Percentiles rank a stretch among this genome's conserved stretches.
Conservation (phyloP, 2,888 invertebrate species). For the Automeris io region DNA sequence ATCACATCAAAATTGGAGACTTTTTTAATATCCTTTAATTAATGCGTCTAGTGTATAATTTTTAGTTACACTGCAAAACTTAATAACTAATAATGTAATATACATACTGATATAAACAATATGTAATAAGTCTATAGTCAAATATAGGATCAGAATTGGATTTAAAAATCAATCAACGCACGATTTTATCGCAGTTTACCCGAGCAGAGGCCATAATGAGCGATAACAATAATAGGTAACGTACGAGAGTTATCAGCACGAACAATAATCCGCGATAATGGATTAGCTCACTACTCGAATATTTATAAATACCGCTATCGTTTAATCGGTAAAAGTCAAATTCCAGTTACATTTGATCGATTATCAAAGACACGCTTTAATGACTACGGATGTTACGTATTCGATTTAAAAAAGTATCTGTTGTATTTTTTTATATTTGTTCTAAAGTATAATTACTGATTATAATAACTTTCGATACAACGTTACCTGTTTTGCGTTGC, state of each 20-base stretch:
- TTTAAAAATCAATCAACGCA: conserved; percentile 37
- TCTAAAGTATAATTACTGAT: background rate
- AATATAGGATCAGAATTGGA: conserved; percentile 19
- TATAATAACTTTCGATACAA: background rate
- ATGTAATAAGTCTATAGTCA: background rate
- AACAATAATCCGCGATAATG: conserved; percentile 73
- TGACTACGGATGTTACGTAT: conserved; percentile 20
- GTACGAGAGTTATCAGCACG: conserved; percentile 53
- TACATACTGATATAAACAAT: background rate
- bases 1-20: no score
- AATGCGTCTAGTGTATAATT: no score
- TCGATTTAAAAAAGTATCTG: conserved; percentile 13
- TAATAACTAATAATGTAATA: no score
- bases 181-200: conserved; percentile 27
- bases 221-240: conserved; percentile 41
- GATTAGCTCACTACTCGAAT: conserved; percentile 61
- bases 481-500: background rate
- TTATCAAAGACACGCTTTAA: conserved; percentile 35
- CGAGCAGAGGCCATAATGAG: conserved; percentile 20
- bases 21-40: no score
- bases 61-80: no score
- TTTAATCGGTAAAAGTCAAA: conserved; percentile 44
- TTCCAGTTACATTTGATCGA: conserved; percentile 40
- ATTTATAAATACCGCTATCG: conserved; percentile 69
- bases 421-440: conserved; percentile 7